Evolutionary conservation across 2,888 invertebrate genomes (phyloP).

Genomic region (Osedax frankpressi): DNA sequence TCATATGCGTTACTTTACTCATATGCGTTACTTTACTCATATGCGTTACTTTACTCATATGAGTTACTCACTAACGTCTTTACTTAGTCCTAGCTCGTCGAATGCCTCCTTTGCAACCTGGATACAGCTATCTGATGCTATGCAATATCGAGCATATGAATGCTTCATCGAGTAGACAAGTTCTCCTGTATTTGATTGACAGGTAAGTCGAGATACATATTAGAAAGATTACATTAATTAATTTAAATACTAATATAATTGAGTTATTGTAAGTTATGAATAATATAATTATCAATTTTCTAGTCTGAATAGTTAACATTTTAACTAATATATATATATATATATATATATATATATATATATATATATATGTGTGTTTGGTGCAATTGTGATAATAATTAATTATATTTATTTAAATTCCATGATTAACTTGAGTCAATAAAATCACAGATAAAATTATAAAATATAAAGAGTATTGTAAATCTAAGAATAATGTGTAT

Average conservation of each 20-base stretch:
- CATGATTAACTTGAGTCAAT: no score
- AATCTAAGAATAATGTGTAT: no score
- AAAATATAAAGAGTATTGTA: no score
- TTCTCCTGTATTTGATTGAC: neutral
- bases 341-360: neutral
- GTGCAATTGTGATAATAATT: neutral
- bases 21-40: no score
- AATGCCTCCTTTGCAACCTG: neutral
- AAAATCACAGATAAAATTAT: no score
- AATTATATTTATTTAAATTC: no score
- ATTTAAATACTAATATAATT: neutral
- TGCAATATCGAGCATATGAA: neutral
- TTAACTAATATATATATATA: neutral
- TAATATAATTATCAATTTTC: no score
- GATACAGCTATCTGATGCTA: neutral
- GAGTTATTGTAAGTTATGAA: neutral
- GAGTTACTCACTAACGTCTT: neutral
- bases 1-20: no score
- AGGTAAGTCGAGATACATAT: no score
- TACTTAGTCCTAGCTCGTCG: neutral
- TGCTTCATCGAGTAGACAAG: neutral
- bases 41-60: no score
- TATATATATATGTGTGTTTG: neutral
- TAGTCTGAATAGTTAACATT: neutral
- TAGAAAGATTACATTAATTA: neutral